Conservation (phyloP, 1,140 invertebrate species). For the Plectrocnemia conspersa region DNA sequence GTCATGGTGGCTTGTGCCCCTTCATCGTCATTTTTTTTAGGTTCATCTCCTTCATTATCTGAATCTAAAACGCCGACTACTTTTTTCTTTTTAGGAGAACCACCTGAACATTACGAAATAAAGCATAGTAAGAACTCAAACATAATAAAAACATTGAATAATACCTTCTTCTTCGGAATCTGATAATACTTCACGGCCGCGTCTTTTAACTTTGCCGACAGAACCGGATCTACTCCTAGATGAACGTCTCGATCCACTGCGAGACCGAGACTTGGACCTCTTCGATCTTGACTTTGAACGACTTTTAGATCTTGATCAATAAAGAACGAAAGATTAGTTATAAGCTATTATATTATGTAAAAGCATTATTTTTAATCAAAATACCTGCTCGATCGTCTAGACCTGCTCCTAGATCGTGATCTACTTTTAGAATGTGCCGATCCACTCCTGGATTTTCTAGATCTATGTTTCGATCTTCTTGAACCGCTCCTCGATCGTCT, state of each 20-base stretch:
- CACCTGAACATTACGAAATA: slow-evolving; percentile 18
- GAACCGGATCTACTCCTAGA: slow-evolving; percentile 42
- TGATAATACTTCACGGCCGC: slow-evolving; percentile 48
- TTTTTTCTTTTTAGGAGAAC: slow-evolving; percentile 41
- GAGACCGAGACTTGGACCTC: slow-evolving; percentile 38
- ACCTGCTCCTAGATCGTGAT: slow-evolving; percentile 36
- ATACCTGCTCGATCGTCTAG: slow-evolving; percentile 10
- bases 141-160: slow-evolving; percentile 1
- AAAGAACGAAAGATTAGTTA: too few species aligned
- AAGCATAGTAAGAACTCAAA: background rate
- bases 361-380: slow-evolving; percentile 38
- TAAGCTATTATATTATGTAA: slow-evolving; percentile 27
- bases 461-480: slow-evolving; percentile 37
- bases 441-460: slow-evolving; percentile 34
- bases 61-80: slow-evolving; percentile 46
- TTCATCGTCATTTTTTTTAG: slow-evolving; percentile 36
- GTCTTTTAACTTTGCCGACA: slow-evolving; percentile 37
- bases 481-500: slow-evolving; percentile 33
- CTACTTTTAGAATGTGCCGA: slow-evolving; percentile 36
- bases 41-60: slow-evolving; percentile 48
- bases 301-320: slow-evolving; percentile 40
- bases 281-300: slow-evolving; percentile 40
- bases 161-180: slow-evolving; percentile 54
- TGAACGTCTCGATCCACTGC: slow-evolving; percentile 33
- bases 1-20: slow-evolving; percentile 36